phyloP scores from a whole-genome alignment of 2,888 invertebrate species.

The Dicyrtomina minuta region DNA sequence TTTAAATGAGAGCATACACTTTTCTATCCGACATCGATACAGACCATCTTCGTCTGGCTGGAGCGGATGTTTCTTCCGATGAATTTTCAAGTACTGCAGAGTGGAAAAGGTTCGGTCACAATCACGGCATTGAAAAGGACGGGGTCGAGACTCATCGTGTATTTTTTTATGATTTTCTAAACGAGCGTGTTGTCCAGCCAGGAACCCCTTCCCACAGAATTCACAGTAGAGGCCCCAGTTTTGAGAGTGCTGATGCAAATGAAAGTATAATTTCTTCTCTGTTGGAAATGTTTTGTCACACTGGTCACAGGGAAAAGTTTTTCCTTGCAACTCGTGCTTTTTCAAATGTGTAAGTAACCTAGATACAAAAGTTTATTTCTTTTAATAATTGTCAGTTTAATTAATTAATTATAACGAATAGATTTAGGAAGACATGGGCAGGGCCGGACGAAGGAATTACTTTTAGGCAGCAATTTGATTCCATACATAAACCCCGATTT shows the following conservation, averaged over 20 bases:
- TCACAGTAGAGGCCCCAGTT: constrained; percentile 11
- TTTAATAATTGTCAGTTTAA: neutral
- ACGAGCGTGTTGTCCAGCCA: neutral
- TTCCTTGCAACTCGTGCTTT: constrained; percentile 4
- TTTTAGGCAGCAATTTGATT: too few relatives aligned
- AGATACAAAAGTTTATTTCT: neutral
- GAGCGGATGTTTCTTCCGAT: constrained; percentile 17
- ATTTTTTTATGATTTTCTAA: constrained; percentile 16
- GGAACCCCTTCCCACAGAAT: constrained; percentile 13
- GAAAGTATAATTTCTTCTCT: constrained; percentile 11
- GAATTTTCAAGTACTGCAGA: constrained; percentile 17
- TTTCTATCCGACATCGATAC: neutral
- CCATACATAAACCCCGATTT: too few relatives aligned
- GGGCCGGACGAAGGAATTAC: too few relatives aligned
- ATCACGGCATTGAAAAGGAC: neutral
- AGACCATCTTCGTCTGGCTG: constrained; percentile 19
- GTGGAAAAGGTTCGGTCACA: constrained; percentile 10
- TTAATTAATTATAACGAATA: too few relatives aligned
- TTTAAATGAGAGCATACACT: neutral
- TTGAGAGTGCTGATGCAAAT: constrained; percentile 17
- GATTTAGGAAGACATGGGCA: too few relatives aligned
- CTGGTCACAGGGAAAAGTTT: constrained; percentile 10
- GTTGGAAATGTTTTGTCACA: constrained; percentile 14
- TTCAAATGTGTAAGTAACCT: neutral
- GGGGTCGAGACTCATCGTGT: constrained; percentile 2